Evolutionary conservation across 2,797 vertebrate species (phyloP).

Genomic region (Protonibea diacanthus): DNA sequence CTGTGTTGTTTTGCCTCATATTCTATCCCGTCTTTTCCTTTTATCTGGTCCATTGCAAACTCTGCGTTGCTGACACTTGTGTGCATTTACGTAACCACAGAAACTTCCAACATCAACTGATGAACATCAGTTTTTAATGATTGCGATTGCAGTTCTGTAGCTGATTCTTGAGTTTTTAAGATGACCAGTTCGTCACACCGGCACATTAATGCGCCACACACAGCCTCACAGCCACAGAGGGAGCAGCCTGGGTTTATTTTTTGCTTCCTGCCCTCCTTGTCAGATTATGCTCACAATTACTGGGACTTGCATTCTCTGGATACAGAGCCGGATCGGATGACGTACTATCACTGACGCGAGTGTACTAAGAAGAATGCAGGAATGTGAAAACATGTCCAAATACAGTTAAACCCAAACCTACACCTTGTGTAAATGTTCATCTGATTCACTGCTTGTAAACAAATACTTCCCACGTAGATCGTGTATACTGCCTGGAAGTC

Average conservation of each 20-base stretch:
- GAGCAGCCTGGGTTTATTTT: slow-evolving; percentile 4
- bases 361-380: slow-evolving; percentile 18
- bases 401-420: slow-evolving; percentile 1
- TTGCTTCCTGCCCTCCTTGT: slow-evolving; percentile 9
- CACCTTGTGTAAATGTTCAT: neutral
- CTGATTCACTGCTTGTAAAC: slow-evolving; percentile 10
- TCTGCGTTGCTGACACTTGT: neutral
- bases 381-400: neutral
- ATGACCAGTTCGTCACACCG: slow-evolving; percentile 2
- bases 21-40: neutral
- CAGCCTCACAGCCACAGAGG: slow-evolving; percentile 7
- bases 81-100: slow-evolving; percentile 11
- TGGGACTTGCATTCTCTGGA: slow-evolving; percentile 13
- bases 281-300: slow-evolving; percentile 33
- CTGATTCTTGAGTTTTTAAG: neutral
- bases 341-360: neutral
- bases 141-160: neutral
- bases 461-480: slow-evolving; percentile 8
- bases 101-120: slow-evolving; percentile 10
- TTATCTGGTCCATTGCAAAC: slow-evolving; percentile 14
- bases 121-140: neutral
- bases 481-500: slow-evolving; percentile 15
- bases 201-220: neutral
- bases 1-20: slow-evolving; percentile 6
- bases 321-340: neutral